Base-by-base conservation (phyloP, 2,888 invertebrate genomes). In the Allacma fusca region DNA sequence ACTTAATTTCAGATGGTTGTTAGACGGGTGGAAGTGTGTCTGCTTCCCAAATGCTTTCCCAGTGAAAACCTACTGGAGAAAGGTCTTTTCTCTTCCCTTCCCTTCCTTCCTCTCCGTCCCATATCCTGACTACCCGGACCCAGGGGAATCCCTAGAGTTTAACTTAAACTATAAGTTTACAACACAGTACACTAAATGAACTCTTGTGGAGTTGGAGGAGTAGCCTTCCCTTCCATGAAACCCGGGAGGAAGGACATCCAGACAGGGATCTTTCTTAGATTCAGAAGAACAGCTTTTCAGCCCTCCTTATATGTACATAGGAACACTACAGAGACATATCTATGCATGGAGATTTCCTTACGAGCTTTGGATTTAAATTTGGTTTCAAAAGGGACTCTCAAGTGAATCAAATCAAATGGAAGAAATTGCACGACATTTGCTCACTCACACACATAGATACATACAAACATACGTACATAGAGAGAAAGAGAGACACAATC, bases 101-200 rank as follows among this genome's bases (percentile, higher is more conserved):
- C 9, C 9, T 34, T 34, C 9, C 34, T 34, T 4, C 9, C 34
- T 34, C 5, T 34, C 34, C 4, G 34, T 34, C 34, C 34, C 9
- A 7, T 34, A 7, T 34, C 9, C 34, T 34, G 5, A n/a, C 50
- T 50, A 12, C 16, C 2, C 19, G 2, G 1, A 19, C n/a, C 16
- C 50, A 2, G 13, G 34, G 34, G 28, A 62, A 73, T 73, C 73
- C 73, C 73, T 26, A 28, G 73, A 73, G 73, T 73, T 73, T 34
- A 73, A 73, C 73, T 64, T 73, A 50, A 73, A 73, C 73, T 43
- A n/a, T 73, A 73, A 34, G 62, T 73, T 73, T 73, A 73, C 40
- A 73, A 40, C 73, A 71, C 23, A 64, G 73, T 23, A n/a, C 7
- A 40, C 26, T 73, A 73, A 73, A 73, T 73, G 73, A 73, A 62